Percentiles rank a stretch among this genome's conserved stretches.
Evolutionary conservation across 2,797 vertebrate genomes (phyloP).

Genomic region (Lycodopsis pacificus): DNA sequence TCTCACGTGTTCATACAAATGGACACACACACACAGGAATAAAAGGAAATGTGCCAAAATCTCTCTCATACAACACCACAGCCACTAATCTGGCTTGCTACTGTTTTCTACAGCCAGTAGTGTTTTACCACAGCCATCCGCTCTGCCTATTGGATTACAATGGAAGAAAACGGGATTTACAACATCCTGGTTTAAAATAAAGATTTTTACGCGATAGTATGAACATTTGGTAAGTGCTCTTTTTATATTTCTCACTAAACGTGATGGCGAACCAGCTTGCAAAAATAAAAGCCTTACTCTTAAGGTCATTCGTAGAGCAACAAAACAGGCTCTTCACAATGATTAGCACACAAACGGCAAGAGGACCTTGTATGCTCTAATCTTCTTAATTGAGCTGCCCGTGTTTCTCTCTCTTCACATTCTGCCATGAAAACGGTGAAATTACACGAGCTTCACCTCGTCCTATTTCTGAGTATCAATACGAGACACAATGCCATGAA

Average conservation of each 20-base stretch:
- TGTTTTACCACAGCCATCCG: not conserved
- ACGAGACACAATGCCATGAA: slow-evolving; percentile 10
- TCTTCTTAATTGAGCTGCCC: slow-evolving; percentile 40
- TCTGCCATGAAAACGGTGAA: slow-evolving; percentile 17
- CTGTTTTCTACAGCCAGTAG: not conserved
- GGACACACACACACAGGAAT: slow-evolving; percentile 44
- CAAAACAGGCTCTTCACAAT: slow-evolving; percentile 24
- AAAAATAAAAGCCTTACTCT: slow-evolving; percentile 14
- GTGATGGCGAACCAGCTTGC: not conserved
- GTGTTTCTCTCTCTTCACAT: slow-evolving; percentile 15
- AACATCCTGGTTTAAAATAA: not conserved
- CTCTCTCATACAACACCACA: not conserved
- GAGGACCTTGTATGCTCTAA: slow-evolving; percentile 6
- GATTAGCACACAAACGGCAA: slow-evolving; percentile 10
- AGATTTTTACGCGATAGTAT: not conserved
- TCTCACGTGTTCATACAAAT: slow-evolving; percentile 7
- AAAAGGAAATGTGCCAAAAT: slow-evolving; percentile 30
- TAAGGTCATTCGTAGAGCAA: slow-evolving; percentile 8
- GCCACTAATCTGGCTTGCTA: not conserved
- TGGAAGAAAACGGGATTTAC: slow-evolving; percentile 18
- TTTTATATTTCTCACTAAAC: not conserved
- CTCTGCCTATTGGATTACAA: not conserved
- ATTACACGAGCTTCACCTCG: slow-evolving; percentile 9
- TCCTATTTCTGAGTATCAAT: slow-evolving; percentile 4
- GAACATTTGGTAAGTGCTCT: not conserved